Percentiles rank a stretch among this genome's conserved stretches.
Evolutionary conservation across 2,888 invertebrate genomes (phyloP).

Genomic region (Meteorus colon): DNA sequence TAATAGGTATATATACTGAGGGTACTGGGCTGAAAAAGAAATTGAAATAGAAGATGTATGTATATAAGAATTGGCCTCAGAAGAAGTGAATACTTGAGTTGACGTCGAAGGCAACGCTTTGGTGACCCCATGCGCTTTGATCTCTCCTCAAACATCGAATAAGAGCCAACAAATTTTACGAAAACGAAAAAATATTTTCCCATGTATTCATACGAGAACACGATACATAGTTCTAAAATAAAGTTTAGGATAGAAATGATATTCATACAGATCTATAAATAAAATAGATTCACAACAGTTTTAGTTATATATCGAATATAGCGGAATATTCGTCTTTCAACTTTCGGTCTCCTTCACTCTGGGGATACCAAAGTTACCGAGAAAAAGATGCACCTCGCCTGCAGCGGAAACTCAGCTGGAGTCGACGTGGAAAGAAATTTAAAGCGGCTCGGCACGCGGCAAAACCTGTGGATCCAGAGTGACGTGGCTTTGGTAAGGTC

Average conservation of each 20-base stretch:
- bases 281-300: neutral
- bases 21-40: neutral
- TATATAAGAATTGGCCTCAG: neutral
- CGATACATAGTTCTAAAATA: neutral
- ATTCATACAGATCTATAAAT: neutral
- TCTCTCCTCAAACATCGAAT: neutral
- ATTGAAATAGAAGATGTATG: neutral
- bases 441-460: constrained; percentile 41
- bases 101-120: constrained; percentile 5
- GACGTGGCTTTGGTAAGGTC: constrained; percentile 47
- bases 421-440: constrained; percentile 44
- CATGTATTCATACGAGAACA: neutral
- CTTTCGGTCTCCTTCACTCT: neutral
- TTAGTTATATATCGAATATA: neutral
- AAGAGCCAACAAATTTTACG: neutral
- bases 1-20: neutral
- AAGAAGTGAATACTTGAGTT: constrained; percentile 16
- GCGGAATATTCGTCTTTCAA: neutral
- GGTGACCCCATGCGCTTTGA: constrained; percentile 10
- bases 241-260: neutral
- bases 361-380: constrained; percentile 1
- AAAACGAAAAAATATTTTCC: neutral
- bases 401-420: constrained; percentile 40
- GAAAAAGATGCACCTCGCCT: constrained; percentile 35
- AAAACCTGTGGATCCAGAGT: constrained; percentile 54